Evolutionary conservation across 2,113 vertebrate genomes (phyloP), one percentile per base, ranked within the genome.

Genomic region (Holacanthus passer): DNA sequence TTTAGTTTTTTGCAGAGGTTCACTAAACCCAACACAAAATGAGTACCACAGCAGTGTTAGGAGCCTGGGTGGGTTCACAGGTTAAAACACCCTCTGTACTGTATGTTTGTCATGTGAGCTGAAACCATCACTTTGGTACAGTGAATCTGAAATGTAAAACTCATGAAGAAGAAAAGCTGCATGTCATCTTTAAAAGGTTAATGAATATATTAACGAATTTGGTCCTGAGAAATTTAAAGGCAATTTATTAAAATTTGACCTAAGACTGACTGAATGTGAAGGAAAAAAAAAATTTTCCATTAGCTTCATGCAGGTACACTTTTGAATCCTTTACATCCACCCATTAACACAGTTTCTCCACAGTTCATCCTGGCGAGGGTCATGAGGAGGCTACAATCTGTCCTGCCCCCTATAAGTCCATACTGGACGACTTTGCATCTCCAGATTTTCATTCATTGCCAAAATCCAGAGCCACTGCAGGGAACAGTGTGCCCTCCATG

Each of bases 1-100:
- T 75, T 82, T 27, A 13, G 32, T 73, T 47, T 24, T 64, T 65
- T 19, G 35, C 27, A 14, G 55, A 41, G 31, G 52, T 58, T 77
- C 41, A 35, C 24, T 48, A 32, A 72, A 47, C 35, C 55, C 45
- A 37, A 27, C 4, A 29, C 39, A 24, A 67, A 82, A 70, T 58
- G 7, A n/a, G n/a, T n/a, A n/a, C n/a, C n/a, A n/a, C n/a, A n/a
- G n/a, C n/a, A n/a, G n/a, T n/a, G n/a, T n/a, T n/a, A 64, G 13
- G 10, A 29, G 24, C n/a, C 9, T 20, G 0, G 29, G 1, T 39
- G 43, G 14, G 2, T 62, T 50, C 22, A 78, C 41, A 39, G 22
- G 31, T 69, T 50, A 31, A 29, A 79, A 7, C 24, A 60, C 43
- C 27, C 29, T 68, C 22, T 60, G 41, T 56, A 2, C 19, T 31